A percentile compares a stretch with the other conserved stretches of the same genome.
These are phyloP conservation scores for Myocastor coypus DNA, from an alignment of 2,113 vertebrate genomes.

Conservation along the genomic window DNA sequence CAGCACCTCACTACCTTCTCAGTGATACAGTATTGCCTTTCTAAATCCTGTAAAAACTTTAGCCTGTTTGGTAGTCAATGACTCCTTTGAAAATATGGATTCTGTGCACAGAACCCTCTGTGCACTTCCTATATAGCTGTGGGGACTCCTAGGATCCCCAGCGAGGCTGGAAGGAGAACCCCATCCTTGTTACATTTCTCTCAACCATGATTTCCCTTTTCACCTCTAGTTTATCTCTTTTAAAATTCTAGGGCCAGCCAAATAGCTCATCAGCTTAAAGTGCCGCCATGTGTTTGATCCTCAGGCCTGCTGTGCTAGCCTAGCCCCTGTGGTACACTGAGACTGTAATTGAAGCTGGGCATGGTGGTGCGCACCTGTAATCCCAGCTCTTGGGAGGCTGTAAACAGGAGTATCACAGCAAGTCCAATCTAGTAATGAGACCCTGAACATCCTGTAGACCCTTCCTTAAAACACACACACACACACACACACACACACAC, in stretches of 20 bases:
- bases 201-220: neutral
- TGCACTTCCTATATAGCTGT: neutral
- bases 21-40: neutral
- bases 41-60: neutral
- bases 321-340: too few relatives aligned
- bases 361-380: too few relatives aligned
- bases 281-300: too few relatives aligned
- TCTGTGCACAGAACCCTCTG: neutral
- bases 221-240: neutral
- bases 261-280: too few relatives aligned
- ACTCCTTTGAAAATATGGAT: neutral
- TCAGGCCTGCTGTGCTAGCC: too few relatives aligned
- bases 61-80: neutral
- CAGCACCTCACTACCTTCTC: neutral
- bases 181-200: neutral
- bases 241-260: constrained; percentile 38
- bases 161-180: neutral
- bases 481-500: too few relatives aligned
- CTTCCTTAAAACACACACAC: too few relatives aligned
- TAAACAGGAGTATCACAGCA: too few relatives aligned
- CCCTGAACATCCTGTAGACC: too few relatives aligned
- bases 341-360: too few relatives aligned
- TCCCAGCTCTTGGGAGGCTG: too few relatives aligned
- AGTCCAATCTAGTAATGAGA: too few relatives aligned
- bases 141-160: neutral